Base-by-base conservation (phyloP, 2,888 invertebrate species). In the Chrysolina haemoptera region DNA sequence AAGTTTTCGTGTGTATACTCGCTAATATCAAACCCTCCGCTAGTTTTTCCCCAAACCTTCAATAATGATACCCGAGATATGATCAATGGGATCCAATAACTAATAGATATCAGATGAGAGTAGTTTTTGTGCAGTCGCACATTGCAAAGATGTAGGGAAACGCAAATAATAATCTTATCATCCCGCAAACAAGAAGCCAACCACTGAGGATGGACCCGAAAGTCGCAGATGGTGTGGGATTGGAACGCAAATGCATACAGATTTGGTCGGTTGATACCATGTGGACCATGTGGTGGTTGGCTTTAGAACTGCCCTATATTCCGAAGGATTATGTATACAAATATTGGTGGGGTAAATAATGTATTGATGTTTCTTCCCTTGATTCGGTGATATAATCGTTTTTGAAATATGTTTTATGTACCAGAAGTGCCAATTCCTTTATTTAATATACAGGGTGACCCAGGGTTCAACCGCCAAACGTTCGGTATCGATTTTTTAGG, bases 151-250 rank as follows among this genome's bases (percentile, higher is more conserved):
- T 53, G 11, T 11, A 53, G 16, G 53, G 59, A 59, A 59, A 22
- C 59, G 35, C 59, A 59, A 27, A 59, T 27, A 14, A 12, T n/a
- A 59, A 5, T 35, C 59, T 59, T 35, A 59, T 59, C 59, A n/a
- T 35, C 16, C 27, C 27, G 59, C 59, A 59, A 59, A 59, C 59
- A 59, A 59, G 59, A 59, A 59, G 59, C 59, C 27, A 35, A n/a
- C 35, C 35, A 59, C 27, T 22, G n/a, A n/a, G 27, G 14, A 27
- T 59, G 59, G 59, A 8, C n/a, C 35, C 12, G 59, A 22, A 59
- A 27, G 22, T 59, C 59, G 53, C 59, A 59, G 27, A 59, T 59
- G 59, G 22, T 27, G 59, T 35, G 59, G 59, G 27, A n/a, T 35
- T 9, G 59, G 59, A 59, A 59, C 22, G 59, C 1, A 10, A 59